Conservation (phyloP, 1,140 invertebrate species). For the Formica exsecta region DNA sequence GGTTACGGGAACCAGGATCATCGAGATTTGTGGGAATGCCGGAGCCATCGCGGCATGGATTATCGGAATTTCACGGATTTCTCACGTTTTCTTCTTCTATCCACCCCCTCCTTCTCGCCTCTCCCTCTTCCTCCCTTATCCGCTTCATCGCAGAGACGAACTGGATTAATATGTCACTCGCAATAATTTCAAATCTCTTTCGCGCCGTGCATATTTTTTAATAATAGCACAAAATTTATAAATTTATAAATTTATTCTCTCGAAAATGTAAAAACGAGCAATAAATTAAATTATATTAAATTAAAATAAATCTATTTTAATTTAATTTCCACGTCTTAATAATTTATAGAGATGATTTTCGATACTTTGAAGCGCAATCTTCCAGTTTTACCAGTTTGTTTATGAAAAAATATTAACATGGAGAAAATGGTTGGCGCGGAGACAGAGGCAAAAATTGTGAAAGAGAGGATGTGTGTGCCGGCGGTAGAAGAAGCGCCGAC, state of each 20-base stretch:
- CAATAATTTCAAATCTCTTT: not conserved
- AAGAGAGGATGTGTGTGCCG: slow-evolving; percentile 16
- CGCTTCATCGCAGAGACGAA: not conserved
- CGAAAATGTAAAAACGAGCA: not conserved
- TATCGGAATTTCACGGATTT: slow-evolving; percentile 61
- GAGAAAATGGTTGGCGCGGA: slow-evolving; percentile 9
- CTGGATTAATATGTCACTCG: slow-evolving; percentile 47
- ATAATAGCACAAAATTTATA: not conserved
- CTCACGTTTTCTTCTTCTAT: slow-evolving; percentile 19
- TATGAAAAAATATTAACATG: slow-evolving; percentile 46
- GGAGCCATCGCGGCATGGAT: slow-evolving; percentile 48
- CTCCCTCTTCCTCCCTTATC: not conserved
- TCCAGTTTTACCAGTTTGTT: slow-evolving; percentile 1
- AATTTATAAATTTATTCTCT: not conserved
- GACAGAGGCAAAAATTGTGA: slow-evolving; percentile 43
- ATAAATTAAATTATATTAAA: not conserved
- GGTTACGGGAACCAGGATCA: slow-evolving; percentile 27
- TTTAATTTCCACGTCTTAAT: slow-evolving; percentile 16
- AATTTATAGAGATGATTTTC: slow-evolving; percentile 11
- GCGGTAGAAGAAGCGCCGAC: slow-evolving; percentile 45
- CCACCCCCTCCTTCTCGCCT: slow-evolving; percentile 25
- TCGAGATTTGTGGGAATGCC: slow-evolving; percentile 62
- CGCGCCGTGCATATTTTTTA: not conserved
- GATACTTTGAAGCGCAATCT: slow-evolving; percentile 10
- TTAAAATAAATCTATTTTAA: not conserved